Evolutionary conservation across 2,113 vertebrate species (phyloP).

Genomic region (Triplophysa siluroides): DNA sequence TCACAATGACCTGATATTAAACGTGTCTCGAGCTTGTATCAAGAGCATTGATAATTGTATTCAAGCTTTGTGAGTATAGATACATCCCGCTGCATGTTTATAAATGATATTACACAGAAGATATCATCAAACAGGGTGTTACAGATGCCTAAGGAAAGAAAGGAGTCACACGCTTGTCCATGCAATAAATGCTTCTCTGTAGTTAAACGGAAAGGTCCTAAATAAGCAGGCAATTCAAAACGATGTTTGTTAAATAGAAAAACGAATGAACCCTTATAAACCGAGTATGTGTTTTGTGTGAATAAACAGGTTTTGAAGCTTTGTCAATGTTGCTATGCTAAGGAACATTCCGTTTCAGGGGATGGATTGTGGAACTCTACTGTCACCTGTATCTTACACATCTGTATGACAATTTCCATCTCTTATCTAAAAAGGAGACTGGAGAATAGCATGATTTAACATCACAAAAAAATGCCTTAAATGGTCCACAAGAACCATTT

Average conservation of each 20-base stretch:
- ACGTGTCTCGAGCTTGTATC: conserved; percentile 33
- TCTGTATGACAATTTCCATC: background rate
- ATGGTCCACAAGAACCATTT: background rate
- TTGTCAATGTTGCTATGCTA: background rate
- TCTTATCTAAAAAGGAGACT: background rate
- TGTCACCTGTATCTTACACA: background rate
- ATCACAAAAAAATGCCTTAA: conserved; percentile 10
- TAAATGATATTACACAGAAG: background rate
- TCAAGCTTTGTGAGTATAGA: background rate
- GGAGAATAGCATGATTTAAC: background rate
- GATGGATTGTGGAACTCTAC: background rate
- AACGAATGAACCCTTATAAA: conserved; percentile 16
- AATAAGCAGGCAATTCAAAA: conserved; percentile 1
- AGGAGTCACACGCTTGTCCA: background rate
- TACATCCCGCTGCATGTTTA: background rate
- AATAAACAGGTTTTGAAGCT: conserved; percentile 37
- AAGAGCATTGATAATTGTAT: conserved; percentile 4
- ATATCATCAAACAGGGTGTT: background rate
- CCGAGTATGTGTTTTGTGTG: conserved; percentile 32
- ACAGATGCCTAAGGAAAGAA: background rate
- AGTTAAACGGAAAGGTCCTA: conserved; percentile 9
- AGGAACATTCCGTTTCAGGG: conserved; percentile 26
- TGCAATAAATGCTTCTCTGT: conserved; percentile 21
- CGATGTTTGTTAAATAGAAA: conserved; percentile 18
- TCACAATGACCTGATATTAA: conserved; percentile 45